A percentile compares a stretch with the other conserved stretches of the same genome.
phyloP scores from a whole-genome alignment of 1,140 invertebrate genomes.

The Drosophila sucinea region DNA sequence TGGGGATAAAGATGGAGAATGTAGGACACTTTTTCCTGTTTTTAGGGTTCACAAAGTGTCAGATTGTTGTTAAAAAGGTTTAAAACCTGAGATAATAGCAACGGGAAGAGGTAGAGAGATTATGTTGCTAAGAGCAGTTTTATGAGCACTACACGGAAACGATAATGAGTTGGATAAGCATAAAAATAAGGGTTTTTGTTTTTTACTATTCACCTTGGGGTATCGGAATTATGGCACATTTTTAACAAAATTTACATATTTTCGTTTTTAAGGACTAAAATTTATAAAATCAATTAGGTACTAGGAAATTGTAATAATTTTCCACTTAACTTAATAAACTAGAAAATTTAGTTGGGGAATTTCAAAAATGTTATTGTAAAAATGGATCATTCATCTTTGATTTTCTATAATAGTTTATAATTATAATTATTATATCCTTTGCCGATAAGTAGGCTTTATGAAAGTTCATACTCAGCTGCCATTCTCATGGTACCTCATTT shows the following conservation, averaged over 20 bases:
- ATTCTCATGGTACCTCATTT: no score
- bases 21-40: background rate
- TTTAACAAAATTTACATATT: background rate
- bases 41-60: constrained; percentile 38
- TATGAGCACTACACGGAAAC: constrained; percentile 12
- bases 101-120: constrained; percentile 4
- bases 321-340: no score
- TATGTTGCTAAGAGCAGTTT: constrained; percentile 18
- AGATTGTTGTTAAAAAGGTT: constrained; percentile 38
- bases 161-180: constrained; percentile 7
- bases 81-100: constrained; percentile 14
- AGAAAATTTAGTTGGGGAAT: no score
- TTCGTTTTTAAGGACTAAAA: no score
- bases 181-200: constrained; percentile 4
- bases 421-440: no score
- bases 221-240: background rate
- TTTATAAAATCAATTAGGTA: no score
- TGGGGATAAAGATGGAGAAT: background rate
- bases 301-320: no score
- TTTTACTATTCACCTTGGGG: constrained; percentile 4
- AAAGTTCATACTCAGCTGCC: no score
- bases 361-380: no score
- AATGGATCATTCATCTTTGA: no score
- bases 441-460: no score
- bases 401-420: no score